Percentiles rank a stretch among this genome's conserved stretches.
Evolutionary conservation across 1,140 invertebrate species (phyloP).

Genomic region (Heliothis subflexa): DNA sequence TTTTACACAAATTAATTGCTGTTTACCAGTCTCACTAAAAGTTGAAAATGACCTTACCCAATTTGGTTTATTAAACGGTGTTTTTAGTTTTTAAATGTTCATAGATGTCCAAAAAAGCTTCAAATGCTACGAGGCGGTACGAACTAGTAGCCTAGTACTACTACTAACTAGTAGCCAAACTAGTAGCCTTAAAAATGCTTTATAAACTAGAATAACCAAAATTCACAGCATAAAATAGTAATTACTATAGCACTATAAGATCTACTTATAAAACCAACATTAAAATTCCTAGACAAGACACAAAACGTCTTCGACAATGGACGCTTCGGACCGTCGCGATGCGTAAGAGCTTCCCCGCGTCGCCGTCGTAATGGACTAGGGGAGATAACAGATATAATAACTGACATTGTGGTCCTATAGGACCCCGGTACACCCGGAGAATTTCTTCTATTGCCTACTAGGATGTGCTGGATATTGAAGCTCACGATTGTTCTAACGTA

Average conservation of each 20-base stretch:
- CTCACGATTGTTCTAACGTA: neutral
- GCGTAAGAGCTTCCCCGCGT: constrained; percentile 20
- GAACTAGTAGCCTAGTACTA: too few relatives aligned
- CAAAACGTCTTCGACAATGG: constrained; percentile 27
- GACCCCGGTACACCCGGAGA: constrained; percentile 47
- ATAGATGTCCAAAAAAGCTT: too few relatives aligned
- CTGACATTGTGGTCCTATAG: constrained; percentile 53
- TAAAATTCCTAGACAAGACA: constrained; percentile 14
- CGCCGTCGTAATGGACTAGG: constrained; percentile 56
- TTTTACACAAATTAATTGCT: too few relatives aligned
- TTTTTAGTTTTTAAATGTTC: too few relatives aligned
- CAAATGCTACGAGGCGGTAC: too few relatives aligned
- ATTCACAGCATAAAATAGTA: neutral
- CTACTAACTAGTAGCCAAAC: too few relatives aligned
- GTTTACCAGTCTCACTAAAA: too few relatives aligned
- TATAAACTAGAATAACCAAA: too few relatives aligned
- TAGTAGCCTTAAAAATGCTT: too few relatives aligned
- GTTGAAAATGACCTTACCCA: too few relatives aligned
- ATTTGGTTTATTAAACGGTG: too few relatives aligned
- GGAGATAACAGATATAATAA: constrained; percentile 62
- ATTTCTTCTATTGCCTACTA: constrained; percentile 19
- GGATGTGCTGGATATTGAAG: neutral
- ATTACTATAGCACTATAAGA: neutral
- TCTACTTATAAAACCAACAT: neutral
- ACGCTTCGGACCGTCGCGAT: neutral